Conservation (phyloP, 2,888 invertebrate species). For the Apodemia mormo region DNA sequence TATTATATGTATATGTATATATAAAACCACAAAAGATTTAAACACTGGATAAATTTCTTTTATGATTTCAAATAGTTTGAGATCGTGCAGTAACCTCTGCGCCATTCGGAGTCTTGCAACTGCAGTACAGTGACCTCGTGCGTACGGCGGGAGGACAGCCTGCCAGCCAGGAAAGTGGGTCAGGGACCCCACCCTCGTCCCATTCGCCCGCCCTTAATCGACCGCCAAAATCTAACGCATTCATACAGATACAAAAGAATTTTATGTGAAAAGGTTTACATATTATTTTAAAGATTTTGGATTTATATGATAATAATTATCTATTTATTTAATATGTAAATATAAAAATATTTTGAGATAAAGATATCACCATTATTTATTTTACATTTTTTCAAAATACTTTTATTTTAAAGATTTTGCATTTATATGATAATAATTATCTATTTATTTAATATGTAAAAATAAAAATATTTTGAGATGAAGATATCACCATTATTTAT, state of each 20-base stretch:
- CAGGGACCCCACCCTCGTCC: slow-evolving; percentile 60
- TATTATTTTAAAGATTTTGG: not conserved
- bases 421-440: too few species aligned
- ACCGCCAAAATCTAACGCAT: slow-evolving; percentile 73
- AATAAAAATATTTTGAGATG: too few species aligned
- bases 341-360: too few species aligned
- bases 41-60: not conserved
- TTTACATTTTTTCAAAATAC: too few species aligned
- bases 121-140: slow-evolving; percentile 81
- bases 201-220: slow-evolving; percentile 62
- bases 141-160: slow-evolving; percentile 60
- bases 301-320: too few species aligned
- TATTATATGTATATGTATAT: too few species aligned
- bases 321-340: too few species aligned
- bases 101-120: slow-evolving; percentile 61
- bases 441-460: too few species aligned
- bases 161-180: slow-evolving; percentile 37
- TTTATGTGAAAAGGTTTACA: slow-evolving; percentile 35
- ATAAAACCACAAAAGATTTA: not conserved
- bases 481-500: too few species aligned
- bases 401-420: not conserved
- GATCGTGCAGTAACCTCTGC: slow-evolving; percentile 68
- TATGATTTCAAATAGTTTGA: slow-evolving; percentile 5
- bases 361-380: too few species aligned
- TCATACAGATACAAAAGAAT: slow-evolving; percentile 52